phyloP scores from a whole-genome alignment of 2,113 vertebrate species.

The Cynoglossus semilaevis region DNA sequence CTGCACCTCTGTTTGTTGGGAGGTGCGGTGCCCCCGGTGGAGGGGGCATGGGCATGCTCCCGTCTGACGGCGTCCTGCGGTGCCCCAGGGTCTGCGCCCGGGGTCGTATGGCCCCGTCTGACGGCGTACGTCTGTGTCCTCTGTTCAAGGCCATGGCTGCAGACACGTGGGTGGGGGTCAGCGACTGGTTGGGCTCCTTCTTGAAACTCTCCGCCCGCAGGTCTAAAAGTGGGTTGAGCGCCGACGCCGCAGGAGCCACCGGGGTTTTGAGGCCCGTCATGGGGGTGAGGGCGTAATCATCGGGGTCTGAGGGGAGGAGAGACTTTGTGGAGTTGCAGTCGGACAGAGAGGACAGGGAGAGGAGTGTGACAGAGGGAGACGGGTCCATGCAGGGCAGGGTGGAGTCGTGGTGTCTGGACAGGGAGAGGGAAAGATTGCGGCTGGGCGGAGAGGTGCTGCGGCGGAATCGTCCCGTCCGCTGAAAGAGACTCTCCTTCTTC shows the following conservation, averaged over 20 bases:
- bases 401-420: constrained; percentile 68
- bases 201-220: constrained; percentile 88
- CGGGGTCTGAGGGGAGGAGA: constrained; percentile 85
- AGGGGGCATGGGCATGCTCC: constrained; percentile 75
- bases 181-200: constrained; percentile 86
- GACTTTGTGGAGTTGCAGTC: constrained; percentile 92
- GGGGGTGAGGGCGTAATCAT: constrained; percentile 73
- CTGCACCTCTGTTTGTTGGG: constrained; percentile 56
- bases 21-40: constrained; percentile 36
- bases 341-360: constrained; percentile 87
- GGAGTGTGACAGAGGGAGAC: constrained; percentile 81
- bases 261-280: constrained; percentile 37
- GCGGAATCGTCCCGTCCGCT: constrained; percentile 80
- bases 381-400: constrained; percentile 71
- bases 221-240: constrained; percentile 84
- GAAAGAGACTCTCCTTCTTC: constrained; percentile 85
- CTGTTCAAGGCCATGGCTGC: constrained; percentile 74
- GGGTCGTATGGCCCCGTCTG: constrained; percentile 83
- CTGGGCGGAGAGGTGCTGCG: constrained; percentile 77
- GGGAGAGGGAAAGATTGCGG: constrained; percentile 72
- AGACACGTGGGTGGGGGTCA: constrained; percentile 87
- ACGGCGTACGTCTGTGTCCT: constrained; percentile 85
- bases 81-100: constrained; percentile 73
- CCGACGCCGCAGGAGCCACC: constrained; percentile 29
- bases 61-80: constrained; percentile 77